Base-by-base conservation (phyloP, 2,797 vertebrate genomes). In the Cryptoprocta ferox region DNA sequence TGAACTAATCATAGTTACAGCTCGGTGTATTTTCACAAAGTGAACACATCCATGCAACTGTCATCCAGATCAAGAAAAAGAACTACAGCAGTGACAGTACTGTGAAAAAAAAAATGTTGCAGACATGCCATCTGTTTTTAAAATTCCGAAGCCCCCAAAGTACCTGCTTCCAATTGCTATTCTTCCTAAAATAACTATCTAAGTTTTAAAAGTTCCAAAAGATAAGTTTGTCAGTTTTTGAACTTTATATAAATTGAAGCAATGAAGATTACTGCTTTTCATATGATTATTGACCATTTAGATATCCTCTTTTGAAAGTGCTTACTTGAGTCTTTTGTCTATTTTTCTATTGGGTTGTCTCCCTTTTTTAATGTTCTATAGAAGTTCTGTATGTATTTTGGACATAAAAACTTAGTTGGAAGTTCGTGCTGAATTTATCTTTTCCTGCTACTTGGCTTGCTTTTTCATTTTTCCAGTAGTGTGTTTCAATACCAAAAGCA, bases 31-130 rank as follows among this genome's bases (percentile, higher is more conserved):
- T 89, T 97, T 81, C 63, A 92, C 48, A 86, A 89, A 89, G 45
- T 86, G 73, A 97, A 50, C 37, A 68, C 11, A 48, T 53, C n/a
- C 66, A 76, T 81, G 37, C 65, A 76, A 59, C 37, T 11, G 24
- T 80, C 48, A 93, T 56, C 61, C 30, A 95, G 30, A 87, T 63
- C 32, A 81, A 89, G 50, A 63, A 90, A 82, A 90, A 84, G 35
- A 94, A 76, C 35, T 65, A 68, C 24, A 80, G 61, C 35, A 89
- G 37, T 79, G n/a, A 88, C 37, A n/a, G 15, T 63, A 78, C 37
- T 42, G 12, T 96, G n/a, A 78, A 94, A 95, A 90, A 95, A 90
- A 42, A 78, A 71, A 50, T 56, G 19, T 39, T 90, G 68, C 76
- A 94, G 63, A 61, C 42, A 87, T 73, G 39, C 78, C 70, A 68